A percentile compares a stretch with the other conserved stretches of the same genome.
These are phyloP conservation scores for Crematogaster levior DNA, from an alignment of 2,888 invertebrate species.

Conservation along the genomic window DNA sequence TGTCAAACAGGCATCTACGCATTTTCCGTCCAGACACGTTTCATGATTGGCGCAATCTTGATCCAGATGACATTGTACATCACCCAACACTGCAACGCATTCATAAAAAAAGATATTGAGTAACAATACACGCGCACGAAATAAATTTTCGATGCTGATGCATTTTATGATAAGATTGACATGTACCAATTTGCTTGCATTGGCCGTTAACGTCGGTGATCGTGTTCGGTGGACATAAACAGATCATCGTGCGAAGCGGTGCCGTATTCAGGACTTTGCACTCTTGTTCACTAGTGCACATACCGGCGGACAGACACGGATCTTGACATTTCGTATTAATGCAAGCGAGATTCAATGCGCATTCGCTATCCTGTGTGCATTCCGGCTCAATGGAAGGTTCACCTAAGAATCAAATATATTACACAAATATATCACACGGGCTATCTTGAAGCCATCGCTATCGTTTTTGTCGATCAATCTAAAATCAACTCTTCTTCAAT, in stretches of 20 bases:
- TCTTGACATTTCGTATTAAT: conserved; percentile 92
- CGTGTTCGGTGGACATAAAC: conserved; percentile 94
- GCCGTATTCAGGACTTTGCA: conserved; percentile 93
- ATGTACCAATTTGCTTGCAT: conserved; percentile 88
- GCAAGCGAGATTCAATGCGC: conserved; percentile 91
- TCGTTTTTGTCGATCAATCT: not conserved
- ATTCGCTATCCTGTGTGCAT: conserved; percentile 92
- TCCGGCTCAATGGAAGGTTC: conserved; percentile 86
- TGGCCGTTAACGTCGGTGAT: conserved; percentile 91
- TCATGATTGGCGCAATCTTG: conserved; percentile 91
- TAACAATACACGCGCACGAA: not conserved
- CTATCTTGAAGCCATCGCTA: not conserved
- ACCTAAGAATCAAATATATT: conserved; percentile 67
- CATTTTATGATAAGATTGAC: conserved; percentile 15
- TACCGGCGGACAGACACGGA: conserved; percentile 90
- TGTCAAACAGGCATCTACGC: conserved; percentile 92
- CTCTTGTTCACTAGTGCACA: conserved; percentile 92
- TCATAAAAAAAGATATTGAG: not conserved
- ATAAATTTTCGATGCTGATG: not conserved
- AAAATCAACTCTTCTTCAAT: not conserved
- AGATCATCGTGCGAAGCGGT: conserved; percentile 94
- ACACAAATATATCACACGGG: not conserved
- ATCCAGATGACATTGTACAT: conserved; percentile 68
- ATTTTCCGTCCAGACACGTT: conserved; percentile 91
- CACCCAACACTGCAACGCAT: conserved; percentile 46